phyloP scores from a whole-genome alignment of 2,888 invertebrate genomes.

The Eupithecia subumbrata region DNA sequence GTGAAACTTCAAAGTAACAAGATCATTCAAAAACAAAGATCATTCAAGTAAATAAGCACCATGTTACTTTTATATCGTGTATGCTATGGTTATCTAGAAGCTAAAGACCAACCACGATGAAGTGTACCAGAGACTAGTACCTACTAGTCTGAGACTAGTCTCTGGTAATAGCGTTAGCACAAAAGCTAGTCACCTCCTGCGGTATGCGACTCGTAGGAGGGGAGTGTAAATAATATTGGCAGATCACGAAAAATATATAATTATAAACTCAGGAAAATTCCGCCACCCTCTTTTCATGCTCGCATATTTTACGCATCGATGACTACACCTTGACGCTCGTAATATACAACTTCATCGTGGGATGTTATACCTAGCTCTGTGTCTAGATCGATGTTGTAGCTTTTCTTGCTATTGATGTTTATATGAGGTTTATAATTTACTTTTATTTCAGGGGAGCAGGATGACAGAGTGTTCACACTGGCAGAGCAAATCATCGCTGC shows the following conservation, averaged over 20 bases:
- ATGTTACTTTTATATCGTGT: neutral
- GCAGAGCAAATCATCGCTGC: constrained; percentile 99
- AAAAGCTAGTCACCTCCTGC: neutral
- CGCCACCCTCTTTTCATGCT: neutral
- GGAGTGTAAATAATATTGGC: neutral
- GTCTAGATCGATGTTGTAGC: constrained; percentile 33
- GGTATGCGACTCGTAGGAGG: neutral
- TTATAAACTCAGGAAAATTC: neutral
- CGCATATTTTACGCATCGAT: neutral
- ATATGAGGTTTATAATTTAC: constrained; percentile 63
- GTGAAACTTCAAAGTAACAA: neutral
- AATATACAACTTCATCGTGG: constrained; percentile 18
- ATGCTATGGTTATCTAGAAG: constrained; percentile 21
- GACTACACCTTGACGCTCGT: neutral
- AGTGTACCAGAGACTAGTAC: neutral
- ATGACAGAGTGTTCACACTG: constrained; percentile 94
- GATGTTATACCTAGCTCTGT: constrained; percentile 15
- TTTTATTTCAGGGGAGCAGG: constrained; percentile 92
- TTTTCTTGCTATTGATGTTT: constrained; percentile 1
- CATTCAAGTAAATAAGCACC: constrained; percentile 11
- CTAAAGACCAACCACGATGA: constrained; percentile 17
- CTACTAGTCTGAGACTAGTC: neutral
- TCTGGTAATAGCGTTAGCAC: neutral
- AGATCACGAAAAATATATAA: neutral
- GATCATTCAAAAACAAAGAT: neutral